Percentiles rank a stretch among this genome's conserved stretches.
Evolutionary conservation across 2,113 vertebrate genomes (phyloP).

Genomic region (Triplophysa tibetana): DNA sequence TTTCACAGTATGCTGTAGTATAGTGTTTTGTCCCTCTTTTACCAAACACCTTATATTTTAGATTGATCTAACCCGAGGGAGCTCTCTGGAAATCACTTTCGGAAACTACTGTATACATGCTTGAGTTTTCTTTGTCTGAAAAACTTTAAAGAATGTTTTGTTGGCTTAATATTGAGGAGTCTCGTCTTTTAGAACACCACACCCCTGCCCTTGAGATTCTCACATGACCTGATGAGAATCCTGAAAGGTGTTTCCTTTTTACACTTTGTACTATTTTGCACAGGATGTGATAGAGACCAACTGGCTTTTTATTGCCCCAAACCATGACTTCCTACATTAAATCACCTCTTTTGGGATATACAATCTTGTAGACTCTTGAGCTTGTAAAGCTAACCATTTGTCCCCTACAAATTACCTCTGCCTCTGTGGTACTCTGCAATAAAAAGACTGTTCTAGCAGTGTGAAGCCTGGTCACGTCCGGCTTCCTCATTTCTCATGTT

Average conservation of each 20-base stretch:
- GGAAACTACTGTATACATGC: too few species aligned
- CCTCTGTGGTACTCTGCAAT: neutral
- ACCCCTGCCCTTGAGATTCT: too few species aligned
- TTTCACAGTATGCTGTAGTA: too few species aligned
- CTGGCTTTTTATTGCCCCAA: constrained; percentile 50
- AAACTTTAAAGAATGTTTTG: too few species aligned
- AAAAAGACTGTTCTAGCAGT: constrained; percentile 5
- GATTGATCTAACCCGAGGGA: too few species aligned
- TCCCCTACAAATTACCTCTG: neutral
- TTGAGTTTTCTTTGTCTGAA: too few species aligned
- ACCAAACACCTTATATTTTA: too few species aligned
- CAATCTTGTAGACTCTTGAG: neutral
- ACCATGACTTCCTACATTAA: constrained; percentile 62
- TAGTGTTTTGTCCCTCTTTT: too few species aligned
- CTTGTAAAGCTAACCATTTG: constrained; percentile 38
- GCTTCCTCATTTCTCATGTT: neutral
- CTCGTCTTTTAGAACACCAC: too few species aligned
- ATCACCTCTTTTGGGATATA: constrained; percentile 55
- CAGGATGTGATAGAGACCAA: constrained; percentile 69
- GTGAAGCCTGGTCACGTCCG: neutral
- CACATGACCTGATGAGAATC: neutral
- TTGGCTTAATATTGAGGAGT: too few species aligned
- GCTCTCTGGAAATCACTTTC: too few species aligned
- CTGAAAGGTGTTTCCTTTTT: constrained; percentile 40
- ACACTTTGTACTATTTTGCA: constrained; percentile 64